Conservation (phyloP, 2,113 vertebrate species). For the Megaceryle maxima region DNA sequence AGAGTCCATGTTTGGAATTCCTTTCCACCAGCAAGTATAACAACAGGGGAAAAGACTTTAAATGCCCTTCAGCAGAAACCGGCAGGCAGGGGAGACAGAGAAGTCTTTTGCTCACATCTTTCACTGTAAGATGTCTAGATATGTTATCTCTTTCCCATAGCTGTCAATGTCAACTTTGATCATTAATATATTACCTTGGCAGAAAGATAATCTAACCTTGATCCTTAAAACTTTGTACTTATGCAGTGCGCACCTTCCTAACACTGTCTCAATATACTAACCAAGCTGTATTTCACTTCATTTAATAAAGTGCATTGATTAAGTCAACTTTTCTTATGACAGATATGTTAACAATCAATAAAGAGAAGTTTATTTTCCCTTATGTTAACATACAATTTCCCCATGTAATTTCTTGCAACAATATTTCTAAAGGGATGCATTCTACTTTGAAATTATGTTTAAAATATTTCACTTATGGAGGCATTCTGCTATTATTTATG, state of each 20-base stretch:
- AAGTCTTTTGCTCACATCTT: slow-evolving; percentile 47
- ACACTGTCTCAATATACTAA: not conserved
- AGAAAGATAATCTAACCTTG: slow-evolving; percentile 50
- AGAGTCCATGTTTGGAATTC: not conserved
- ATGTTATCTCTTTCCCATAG: slow-evolving; percentile 50
- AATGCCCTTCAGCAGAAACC: slow-evolving; percentile 60
- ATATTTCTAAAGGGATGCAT: not conserved
- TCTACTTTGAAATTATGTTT: not conserved
- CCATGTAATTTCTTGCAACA: not conserved
- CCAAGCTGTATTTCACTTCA: not conserved
- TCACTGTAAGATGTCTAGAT: slow-evolving; percentile 26
- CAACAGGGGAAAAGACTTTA: slow-evolving; percentile 50
- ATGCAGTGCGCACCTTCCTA: slow-evolving; percentile 11
- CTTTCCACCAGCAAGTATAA: slow-evolving; percentile 10
- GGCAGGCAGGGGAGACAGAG: not conserved
- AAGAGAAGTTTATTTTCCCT: not conserved
- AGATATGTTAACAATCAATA: not conserved
- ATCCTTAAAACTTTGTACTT: slow-evolving; percentile 49
- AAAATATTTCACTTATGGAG: not conserved
- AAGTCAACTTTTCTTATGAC: not conserved
- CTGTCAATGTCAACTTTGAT: slow-evolving; percentile 66
- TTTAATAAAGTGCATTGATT: not conserved
- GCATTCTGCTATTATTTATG: not conserved
- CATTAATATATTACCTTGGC: slow-evolving; percentile 43
- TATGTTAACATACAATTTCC: not conserved